Conservation (phyloP, 2,888 invertebrate genomes). For the Sphaerophoria taeniata region DNA sequence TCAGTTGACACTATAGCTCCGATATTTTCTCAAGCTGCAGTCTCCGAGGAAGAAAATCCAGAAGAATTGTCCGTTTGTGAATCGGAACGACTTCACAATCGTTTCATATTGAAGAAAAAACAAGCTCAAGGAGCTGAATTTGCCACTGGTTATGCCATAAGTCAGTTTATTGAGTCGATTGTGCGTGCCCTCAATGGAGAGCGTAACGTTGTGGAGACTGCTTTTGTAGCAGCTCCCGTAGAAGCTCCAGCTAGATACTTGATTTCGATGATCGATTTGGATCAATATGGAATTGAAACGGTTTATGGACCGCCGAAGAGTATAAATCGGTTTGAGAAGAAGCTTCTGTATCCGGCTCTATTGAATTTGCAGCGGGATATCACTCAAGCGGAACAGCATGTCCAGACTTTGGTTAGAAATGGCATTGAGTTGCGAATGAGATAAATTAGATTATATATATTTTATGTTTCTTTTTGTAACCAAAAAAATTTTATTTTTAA, state of each 20-base stretch:
- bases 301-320: constrained; percentile 70
- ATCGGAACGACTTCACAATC: constrained; percentile 55
- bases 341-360: constrained; percentile 64
- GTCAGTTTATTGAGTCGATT: constrained; percentile 70
- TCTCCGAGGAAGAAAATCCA: constrained; percentile 33
- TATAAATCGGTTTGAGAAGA: constrained; percentile 70
- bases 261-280: constrained; percentile 70
- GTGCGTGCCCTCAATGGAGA: constrained; percentile 68
- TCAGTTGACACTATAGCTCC: constrained; percentile 70
- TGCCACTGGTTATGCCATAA: constrained; percentile 61
- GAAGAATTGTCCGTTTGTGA: constrained; percentile 42
- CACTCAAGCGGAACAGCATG: constrained; percentile 65
- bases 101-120: constrained; percentile 59
- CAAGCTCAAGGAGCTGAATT: constrained; percentile 42
- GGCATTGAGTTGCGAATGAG: constrained; percentile 42
- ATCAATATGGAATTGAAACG: constrained; percentile 68
- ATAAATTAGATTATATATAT: neutral
- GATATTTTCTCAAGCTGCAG: constrained; percentile 74
- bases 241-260: constrained; percentile 70
- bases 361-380: constrained; percentile 72
- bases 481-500: too few relatives aligned
- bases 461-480: too few relatives aligned
- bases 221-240: constrained; percentile 71
- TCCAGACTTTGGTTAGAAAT: constrained; percentile 32
- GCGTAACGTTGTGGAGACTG: constrained; percentile 70